Evolutionary conservation across 2,888 invertebrate species (phyloP), one percentile per base, ranked within the genome.

Genomic region (Tubiluchus corallicola): DNA sequence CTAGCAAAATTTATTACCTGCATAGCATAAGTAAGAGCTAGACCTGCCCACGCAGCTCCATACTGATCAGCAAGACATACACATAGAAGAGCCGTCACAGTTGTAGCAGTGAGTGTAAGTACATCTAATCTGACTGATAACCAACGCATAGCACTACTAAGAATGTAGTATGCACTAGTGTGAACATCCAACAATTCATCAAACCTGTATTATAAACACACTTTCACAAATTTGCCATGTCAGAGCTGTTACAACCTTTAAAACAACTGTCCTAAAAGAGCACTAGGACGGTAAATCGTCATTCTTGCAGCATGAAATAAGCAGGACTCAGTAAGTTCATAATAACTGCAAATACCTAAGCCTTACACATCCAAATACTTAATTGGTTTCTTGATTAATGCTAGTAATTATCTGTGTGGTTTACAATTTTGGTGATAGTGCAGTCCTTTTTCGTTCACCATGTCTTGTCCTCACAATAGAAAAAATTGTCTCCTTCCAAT

Each of bases 1-100:
- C n/a, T n/a, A n/a, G n/a, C n/a, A n/a, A n/a, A n/a, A n/a, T 20
- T 17, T 20, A 53, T 48, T 52, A 70, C 70, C 60, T 68, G 68
- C 4, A 71, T 63, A 18, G 74, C 67, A 51, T 73, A 74, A 1
- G 73, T 65, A 49, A 76, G 59, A 1, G 74, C 75, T 47, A 76
- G 65, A 3, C 75, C 76, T 17, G 74, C 73, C 45, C 72, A 63
- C 1, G 73, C 70, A 1, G 74, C 68, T 2, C 65, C 55, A 44
- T 69, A 61, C 29, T 59, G 52, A 15, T 64, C 62, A 46, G 61
- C 63, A 1, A 71, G 57, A 4, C 65, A 52, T 19, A 74, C 65
- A 9, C 71, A 65, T 17, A 71, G 58, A n/a, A 69, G 52, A 3
- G 70, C 66, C 3, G 69, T 69, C 4, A 64, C 54, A 18, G 66